Base-by-base conservation (phyloP, 1,140 invertebrate genomes). In the Thaumatotibia leucotreta region DNA sequence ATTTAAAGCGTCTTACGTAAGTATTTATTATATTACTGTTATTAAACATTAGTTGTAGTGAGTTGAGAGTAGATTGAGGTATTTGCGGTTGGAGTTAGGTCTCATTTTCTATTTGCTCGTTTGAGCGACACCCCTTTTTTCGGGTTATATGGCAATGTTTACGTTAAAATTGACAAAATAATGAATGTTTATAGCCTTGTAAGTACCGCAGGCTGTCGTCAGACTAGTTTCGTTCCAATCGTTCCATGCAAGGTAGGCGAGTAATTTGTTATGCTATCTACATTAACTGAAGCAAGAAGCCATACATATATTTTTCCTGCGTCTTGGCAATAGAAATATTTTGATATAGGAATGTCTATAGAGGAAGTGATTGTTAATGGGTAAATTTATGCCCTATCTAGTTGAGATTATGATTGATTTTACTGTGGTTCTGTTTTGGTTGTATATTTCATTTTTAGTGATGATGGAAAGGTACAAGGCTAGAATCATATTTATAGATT, bases 1-100 rank as follows among this genome's bases (percentile, higher is more conserved):
- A 87, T 85, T 87, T 85, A 80, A 70, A 75, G 75, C 74, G 73
- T 82, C 81, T 89, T 88, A 89, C 83, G 87, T 89, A 89, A 89
- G 87, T 89, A 88, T 70, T 70, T 72, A 69, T 61, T 66, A 68
- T 73, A 82, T 78, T 80, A 81, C 80, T 82, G 75, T 86, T 83
- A 54, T 83, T 84, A 83, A 84, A 86, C 77, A 81, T 67, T 31
- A 32, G 39, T 69, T 75, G 69, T 69, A 58, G 2, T n/a, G 0
- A 14, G 4, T 27, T n/a, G 11, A 8, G 0, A 14, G 4, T 29
- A 14, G 14, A 29, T 58, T 20, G 23, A 27, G 33, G 62, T 39
- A 49, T 54, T 64, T 45, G 35, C 17, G 33, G 63, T 20, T 39
- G 45, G 39, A 20, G 62, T 67, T 54, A 50, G 68, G 73, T 64